Percentiles rank a stretch among this genome's conserved stretches.
phyloP scores from a whole-genome alignment of 2,113 vertebrate genomes.

The Rhodinocichla rosea region DNA sequence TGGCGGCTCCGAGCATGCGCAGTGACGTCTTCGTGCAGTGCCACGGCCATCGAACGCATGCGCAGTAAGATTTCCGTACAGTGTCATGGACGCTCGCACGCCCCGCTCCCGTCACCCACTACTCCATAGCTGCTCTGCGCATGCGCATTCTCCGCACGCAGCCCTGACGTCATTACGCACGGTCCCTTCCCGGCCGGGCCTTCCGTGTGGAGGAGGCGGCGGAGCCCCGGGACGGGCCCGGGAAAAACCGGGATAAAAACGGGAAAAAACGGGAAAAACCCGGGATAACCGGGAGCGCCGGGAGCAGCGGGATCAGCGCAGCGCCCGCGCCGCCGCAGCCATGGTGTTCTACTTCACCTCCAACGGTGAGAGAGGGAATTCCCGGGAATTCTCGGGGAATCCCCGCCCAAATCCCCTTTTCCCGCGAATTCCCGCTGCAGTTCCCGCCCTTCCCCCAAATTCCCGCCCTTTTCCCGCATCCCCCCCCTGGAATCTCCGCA shows the following conservation, averaged over 20 bases:
- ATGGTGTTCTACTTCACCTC: slow-evolving; percentile 26
- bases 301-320: background rate
- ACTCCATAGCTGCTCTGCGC: rapidly evolving
- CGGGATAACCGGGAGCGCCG: background rate
- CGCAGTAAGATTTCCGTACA: background rate
- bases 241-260: background rate
- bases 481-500: no score
- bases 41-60: no score
- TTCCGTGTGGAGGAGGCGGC: background rate
- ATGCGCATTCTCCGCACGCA: rapidly evolving
- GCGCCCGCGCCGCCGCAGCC: background rate
- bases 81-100: background rate
- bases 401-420: background rate
- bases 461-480: background rate
- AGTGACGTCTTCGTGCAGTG: rapidly evolving
- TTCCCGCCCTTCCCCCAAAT: no score
- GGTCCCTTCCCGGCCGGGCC: background rate
- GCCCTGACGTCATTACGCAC: background rate
- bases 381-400: background rate
- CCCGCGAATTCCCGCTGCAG: background rate
- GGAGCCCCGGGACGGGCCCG: background rate
- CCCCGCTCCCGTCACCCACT: rapidly evolving
- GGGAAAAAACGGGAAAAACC: background rate
- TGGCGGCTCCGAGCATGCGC: background rate
- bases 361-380: background rate